These are phyloP conservation scores for Lithodes maja DNA, from an alignment of 2,888 invertebrate species.

Conservation along the genomic window DNA sequence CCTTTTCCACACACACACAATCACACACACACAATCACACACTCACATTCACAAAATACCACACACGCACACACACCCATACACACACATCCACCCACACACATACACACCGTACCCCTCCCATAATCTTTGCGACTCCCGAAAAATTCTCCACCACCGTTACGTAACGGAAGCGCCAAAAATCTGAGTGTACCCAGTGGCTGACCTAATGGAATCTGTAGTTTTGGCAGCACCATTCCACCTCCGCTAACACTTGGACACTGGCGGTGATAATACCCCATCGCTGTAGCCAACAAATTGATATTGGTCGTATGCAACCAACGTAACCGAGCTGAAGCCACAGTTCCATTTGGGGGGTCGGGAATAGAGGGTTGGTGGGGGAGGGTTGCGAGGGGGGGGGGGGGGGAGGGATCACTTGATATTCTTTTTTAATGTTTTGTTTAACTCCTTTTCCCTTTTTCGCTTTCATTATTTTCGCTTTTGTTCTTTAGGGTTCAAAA, in stretches of 20 bases:
- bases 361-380: not conserved
- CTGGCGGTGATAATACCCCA: slow-evolving; percentile 24
- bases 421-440: not conserved
- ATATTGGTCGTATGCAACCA: slow-evolving; percentile 33
- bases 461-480: not conserved
- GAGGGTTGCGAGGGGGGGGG: not conserved
- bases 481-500: not conserved
- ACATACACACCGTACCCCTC: too few species aligned
- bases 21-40: too few species aligned
- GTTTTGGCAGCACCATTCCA: slow-evolving; percentile 7
- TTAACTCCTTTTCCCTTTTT: not conserved
- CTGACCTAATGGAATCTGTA: not conserved
- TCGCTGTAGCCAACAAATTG: slow-evolving; percentile 41
- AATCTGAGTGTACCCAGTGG: not conserved
- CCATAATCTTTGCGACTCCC: not conserved
- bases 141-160: too few species aligned
- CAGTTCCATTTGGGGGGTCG: not conserved
- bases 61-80: too few species aligned
- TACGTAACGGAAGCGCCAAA: too few species aligned
- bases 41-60: too few species aligned
- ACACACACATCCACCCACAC: too few species aligned
- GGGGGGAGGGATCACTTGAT: not conserved
- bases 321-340: not conserved
- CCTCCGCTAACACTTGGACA: slow-evolving; percentile 24
- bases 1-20: too few species aligned